Percentiles rank a stretch among this genome's conserved stretches.
Evolutionary conservation across 2,113 vertebrate genomes (phyloP).

Genomic region (Pristiophorus japonicus): DNA sequence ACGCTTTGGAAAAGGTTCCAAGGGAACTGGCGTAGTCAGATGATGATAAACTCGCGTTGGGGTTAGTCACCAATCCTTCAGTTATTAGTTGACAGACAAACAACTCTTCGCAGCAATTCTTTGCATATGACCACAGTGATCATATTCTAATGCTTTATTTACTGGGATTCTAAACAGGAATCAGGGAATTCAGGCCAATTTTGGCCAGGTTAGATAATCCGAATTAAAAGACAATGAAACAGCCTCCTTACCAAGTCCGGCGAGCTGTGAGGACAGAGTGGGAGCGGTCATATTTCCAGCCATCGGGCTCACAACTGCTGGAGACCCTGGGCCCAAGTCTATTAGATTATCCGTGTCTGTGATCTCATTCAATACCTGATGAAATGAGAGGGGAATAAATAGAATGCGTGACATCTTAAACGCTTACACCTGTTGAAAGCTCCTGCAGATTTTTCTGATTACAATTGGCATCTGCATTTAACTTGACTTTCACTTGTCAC

Average conservation of each 20-base stretch:
- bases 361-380: conserved; percentile 83
- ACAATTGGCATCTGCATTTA: neutral
- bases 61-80: neutral
- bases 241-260: conserved; percentile 73
- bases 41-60: neutral
- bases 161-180: neutral
- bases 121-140: neutral
- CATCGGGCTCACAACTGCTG: conserved; percentile 90
- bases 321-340: conserved; percentile 91
- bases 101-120: neutral
- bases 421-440: neutral
- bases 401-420: neutral
- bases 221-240: neutral
- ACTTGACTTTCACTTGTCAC: neutral
- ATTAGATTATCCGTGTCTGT: conserved; percentile 89
- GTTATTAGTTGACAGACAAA: neutral
- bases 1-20: neutral
- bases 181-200: neutral
- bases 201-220: neutral
- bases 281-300: conserved; percentile 62
- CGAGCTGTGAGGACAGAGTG: conserved; percentile 80
- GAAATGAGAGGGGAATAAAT: no score
- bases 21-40: neutral
- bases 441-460: neutral
- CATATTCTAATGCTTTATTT: neutral